phyloP scores from a whole-genome alignment of 2,888 invertebrate genomes.

The Frankliniella fusca region DNA sequence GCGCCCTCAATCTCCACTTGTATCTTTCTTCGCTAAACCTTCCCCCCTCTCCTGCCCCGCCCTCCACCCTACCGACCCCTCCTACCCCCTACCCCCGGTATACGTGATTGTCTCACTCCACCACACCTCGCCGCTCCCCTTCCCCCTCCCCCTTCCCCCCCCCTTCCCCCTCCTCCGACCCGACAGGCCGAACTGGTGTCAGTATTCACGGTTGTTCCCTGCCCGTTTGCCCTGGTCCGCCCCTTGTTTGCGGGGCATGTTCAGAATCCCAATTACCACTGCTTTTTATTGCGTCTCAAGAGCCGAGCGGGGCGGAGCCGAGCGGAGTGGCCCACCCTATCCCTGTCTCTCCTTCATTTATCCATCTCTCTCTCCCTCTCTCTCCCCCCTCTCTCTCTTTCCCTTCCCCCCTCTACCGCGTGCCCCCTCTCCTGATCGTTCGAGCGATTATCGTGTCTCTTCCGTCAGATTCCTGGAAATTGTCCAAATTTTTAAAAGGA shows the following conservation, averaged over 20 bases:
- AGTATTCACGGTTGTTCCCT: slow-evolving; percentile 21
- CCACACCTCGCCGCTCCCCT: background rate
- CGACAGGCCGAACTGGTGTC: background rate
- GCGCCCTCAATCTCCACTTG: slow-evolving; percentile 1
- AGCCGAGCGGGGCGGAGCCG: background rate
- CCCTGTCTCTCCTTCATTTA: background rate
- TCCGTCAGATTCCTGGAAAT: too few species aligned
- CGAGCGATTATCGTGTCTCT: too few species aligned
- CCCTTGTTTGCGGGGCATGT: slow-evolving; percentile 19
- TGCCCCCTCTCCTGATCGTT: too few species aligned
- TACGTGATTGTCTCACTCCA: slow-evolving; percentile 4
- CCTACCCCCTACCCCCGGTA: background rate
- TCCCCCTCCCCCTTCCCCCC: background rate
- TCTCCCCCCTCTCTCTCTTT: too few species aligned
- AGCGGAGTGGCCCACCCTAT: background rate
- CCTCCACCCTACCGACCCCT: background rate
- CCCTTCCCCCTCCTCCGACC: background rate
- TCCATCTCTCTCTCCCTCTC: too few species aligned
- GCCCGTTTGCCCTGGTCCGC: background rate
- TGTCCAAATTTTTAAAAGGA: too few species aligned
- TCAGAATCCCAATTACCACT: slow-evolving; percentile 16
- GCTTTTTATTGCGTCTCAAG: slow-evolving; percentile 21
- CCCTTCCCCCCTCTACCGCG: too few species aligned
- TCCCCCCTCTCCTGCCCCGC: too few species aligned
- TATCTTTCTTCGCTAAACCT: background rate